Base-by-base conservation (phyloP, 2,797 vertebrate species). In the Carduelis carduelis region DNA sequence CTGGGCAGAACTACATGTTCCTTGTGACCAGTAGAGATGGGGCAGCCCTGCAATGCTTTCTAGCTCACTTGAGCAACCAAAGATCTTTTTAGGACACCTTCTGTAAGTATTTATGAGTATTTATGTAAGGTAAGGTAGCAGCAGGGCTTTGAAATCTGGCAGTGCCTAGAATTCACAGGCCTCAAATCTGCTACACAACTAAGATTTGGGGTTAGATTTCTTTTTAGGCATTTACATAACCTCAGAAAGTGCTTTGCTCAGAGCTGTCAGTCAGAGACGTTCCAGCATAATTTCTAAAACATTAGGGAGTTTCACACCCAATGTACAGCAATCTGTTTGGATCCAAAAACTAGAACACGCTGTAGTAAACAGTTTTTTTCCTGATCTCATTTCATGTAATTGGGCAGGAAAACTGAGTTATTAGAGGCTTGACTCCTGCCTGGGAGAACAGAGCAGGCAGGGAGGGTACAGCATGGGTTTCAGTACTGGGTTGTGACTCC, bases 291-390 rank as follows among this genome's bases (percentile, higher is more conserved):
- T 85, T 94, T 83, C 66, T 88, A 55, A 96, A 96, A 89, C 90
- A 91, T 86, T 91, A 85, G 56, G 65, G 81, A 92, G 49, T 80
- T 95, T 93, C 78, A 91, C 84, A 95, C 91, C 78, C 91, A 82
- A 88, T 82, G 46, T 82, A 95, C 61, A 78, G 81, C 83, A 92
- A 92, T 94, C 87, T 87, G 86, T 93, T 96, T 95, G 89, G 83
- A 96, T 91, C 43, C 11, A 16, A 91, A 88, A 97, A 93, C 53
- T 49, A 94, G 90, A 95, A 47, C 55, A 85, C 52, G 72, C 77
- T 89, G 71, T 77, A 89, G 61, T 79, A 68, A 88, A 83, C 39
- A 64, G 46, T 7, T 94, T 94, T 68, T 74, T 82, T 57, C 43
- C 65, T 75, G 60, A 82, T 95, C 78, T 90, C 34, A 6, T 95